phyloP scores from a whole-genome alignment of 2,888 invertebrate species.

The Pollenia angustigena region DNA sequence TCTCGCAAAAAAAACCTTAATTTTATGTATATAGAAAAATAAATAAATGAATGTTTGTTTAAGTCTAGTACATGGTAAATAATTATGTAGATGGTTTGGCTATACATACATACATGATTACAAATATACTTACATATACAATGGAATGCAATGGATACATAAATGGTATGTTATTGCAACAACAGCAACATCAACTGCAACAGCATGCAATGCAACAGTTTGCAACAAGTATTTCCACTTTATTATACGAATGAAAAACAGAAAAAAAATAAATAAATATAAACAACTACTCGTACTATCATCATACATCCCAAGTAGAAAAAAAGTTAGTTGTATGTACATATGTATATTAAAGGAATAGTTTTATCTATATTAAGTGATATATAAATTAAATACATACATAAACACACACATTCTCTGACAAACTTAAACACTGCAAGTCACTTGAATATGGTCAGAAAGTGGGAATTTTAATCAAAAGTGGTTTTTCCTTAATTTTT shows the following conservation, averaged over 20 bases:
- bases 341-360: slow-evolving; percentile 60
- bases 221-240: slow-evolving; percentile 74
- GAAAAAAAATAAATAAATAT: slow-evolving; percentile 45
- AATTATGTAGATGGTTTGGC: slow-evolving; percentile 44
- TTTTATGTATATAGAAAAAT: slow-evolving; percentile 16
- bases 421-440: background rate
- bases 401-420: background rate
- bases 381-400: slow-evolving; percentile 19
- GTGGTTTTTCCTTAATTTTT: background rate
- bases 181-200: slow-evolving; percentile 43
- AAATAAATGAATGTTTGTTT: slow-evolving; percentile 17
- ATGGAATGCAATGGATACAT: slow-evolving; percentile 71
- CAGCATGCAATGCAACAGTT: slow-evolving; percentile 73
- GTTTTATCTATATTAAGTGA: slow-evolving; percentile 65
- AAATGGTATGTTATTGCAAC: slow-evolving; percentile 72
- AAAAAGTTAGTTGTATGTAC: slow-evolving; percentile 40
- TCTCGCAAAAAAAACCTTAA: slow-evolving; percentile 20
- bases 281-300: slow-evolving; percentile 31
- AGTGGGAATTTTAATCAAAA: background rate
- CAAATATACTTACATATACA: slow-evolving; percentile 29
- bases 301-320: slow-evolving; percentile 50
- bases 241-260: slow-evolving; percentile 55
- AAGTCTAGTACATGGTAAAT: slow-evolving; percentile 40
- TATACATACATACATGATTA: slow-evolving; percentile 37
- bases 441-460: slow-evolving; percentile 22